These are phyloP conservation scores for Enteromius mattozi DNA, from an alignment of 2,797 vertebrate species.

Conservation along the genomic window DNA sequence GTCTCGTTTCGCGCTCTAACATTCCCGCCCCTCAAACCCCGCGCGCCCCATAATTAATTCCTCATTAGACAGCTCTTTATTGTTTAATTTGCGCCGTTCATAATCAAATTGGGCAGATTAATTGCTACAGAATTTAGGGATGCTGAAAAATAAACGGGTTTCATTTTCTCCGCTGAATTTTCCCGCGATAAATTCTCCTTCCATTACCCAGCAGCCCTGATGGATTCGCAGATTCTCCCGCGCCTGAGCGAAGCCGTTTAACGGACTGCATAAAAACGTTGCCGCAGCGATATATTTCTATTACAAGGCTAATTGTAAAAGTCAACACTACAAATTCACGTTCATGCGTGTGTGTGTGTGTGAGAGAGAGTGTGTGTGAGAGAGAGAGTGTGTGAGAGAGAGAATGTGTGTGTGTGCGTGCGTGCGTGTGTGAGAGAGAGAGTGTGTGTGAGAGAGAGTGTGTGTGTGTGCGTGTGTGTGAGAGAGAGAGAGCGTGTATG, in stretches of 20 bases:
- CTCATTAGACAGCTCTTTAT: slow-evolving; percentile 99
- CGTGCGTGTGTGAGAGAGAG: too few species aligned
- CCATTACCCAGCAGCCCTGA: slow-evolving; percentile 80
- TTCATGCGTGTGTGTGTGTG: slow-evolving; percentile 68
- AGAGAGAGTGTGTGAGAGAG: not conserved
- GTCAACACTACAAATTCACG: slow-evolving; percentile 78
- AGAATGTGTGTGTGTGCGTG: not conserved
- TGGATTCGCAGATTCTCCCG: slow-evolving; percentile 79
- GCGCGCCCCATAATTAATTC: slow-evolving; percentile 98
- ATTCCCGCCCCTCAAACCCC: slow-evolving; percentile 86
- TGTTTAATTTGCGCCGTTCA: slow-evolving; percentile 99
- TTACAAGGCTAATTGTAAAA: slow-evolving; percentile 83
- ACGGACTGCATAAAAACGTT: slow-evolving; percentile 89
- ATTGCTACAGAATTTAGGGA: slow-evolving; percentile 93
- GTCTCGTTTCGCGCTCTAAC: slow-evolving; percentile 90
- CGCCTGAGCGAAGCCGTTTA: slow-evolving; percentile 77
- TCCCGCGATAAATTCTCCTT: slow-evolving; percentile 83
- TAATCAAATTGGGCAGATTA: slow-evolving; percentile 99
- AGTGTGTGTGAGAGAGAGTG: too few species aligned
- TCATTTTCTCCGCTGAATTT: slow-evolving; percentile 71
- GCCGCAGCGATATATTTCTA: slow-evolving; percentile 87
- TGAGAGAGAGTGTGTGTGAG: not conserved
- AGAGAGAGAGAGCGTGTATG: too few species aligned
- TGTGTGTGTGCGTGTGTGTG: too few species aligned
- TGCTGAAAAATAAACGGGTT: slow-evolving; percentile 93